Percentiles rank a stretch among this genome's conserved stretches.
Conservation (phyloP, 2,113 vertebrate species). For the Nerophis ophidion region DNA sequence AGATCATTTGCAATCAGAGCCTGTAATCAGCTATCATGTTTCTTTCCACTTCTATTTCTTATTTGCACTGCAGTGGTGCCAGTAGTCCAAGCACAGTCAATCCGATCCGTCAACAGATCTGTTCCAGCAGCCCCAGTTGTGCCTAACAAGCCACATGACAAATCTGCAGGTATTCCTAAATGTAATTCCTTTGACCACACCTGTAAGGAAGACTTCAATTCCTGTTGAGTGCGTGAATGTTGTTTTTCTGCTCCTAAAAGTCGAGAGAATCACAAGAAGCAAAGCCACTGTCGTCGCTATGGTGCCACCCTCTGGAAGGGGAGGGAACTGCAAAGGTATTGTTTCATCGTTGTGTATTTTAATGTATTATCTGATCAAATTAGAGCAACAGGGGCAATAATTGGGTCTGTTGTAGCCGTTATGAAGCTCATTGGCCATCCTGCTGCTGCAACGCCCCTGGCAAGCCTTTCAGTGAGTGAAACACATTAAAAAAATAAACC, state of each 20-base stretch:
- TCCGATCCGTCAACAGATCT: constrained; percentile 48
- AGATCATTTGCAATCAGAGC: neutral
- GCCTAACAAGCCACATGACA: constrained; percentile 38
- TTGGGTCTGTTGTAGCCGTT: constrained; percentile 1
- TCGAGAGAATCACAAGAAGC: constrained; percentile 44
- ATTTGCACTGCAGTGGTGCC: constrained; percentile 31
- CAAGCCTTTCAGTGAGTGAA: constrained; percentile 5
- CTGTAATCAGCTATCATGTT: neutral
- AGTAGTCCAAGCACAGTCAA: constrained; percentile 17
- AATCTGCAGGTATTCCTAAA: constrained; percentile 36
- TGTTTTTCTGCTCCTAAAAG: constrained; percentile 1
- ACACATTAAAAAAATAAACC: neutral
- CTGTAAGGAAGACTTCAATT: too few relatives aligned
- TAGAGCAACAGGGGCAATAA: neutral
- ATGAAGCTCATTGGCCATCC: neutral
- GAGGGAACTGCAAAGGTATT: constrained; percentile 33
- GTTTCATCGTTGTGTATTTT: neutral
- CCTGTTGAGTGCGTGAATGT: too few relatives aligned
- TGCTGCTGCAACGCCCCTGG: constrained; percentile 1
- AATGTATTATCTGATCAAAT: neutral
- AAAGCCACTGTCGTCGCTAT: constrained; percentile 27
- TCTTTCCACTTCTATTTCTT: constrained; percentile 7
- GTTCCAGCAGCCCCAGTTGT: constrained; percentile 12
- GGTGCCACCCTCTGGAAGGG: constrained; percentile 26
- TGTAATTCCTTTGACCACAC: neutral